Evolutionary conservation across 2,113 vertebrate species (phyloP).

Genomic region (Cygnus atratus): DNA sequence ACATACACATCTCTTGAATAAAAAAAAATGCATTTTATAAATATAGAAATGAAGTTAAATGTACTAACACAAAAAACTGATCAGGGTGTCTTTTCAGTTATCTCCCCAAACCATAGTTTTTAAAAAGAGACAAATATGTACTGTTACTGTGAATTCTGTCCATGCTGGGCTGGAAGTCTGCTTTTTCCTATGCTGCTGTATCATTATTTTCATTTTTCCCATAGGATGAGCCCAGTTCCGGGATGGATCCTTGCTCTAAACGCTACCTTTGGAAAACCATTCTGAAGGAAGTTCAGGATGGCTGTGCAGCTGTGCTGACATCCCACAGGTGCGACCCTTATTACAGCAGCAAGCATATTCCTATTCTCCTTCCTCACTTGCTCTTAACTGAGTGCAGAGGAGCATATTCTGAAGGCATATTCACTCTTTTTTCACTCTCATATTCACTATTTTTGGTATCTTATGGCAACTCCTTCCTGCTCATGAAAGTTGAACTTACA

Average conservation of each 20-base stretch:
- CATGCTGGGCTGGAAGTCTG: not conserved
- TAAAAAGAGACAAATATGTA: not conserved
- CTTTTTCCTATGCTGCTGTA: not conserved
- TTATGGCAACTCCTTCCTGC: not conserved
- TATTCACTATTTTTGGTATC: not conserved
- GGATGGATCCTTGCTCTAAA: constrained; percentile 81
- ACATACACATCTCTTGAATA: not conserved
- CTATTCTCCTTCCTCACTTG: not conserved
- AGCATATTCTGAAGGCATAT: not conserved
- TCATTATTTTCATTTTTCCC: not conserved
- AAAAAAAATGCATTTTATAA: not conserved
- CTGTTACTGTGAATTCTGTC: not conserved
- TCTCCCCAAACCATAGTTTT: not conserved
- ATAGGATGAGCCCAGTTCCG: constrained; percentile 80
- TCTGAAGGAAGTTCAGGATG: constrained; percentile 60
- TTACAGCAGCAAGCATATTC: not conserved
- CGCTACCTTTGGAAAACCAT: constrained; percentile 73
- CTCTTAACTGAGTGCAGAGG: not conserved
- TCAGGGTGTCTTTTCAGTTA: not conserved
- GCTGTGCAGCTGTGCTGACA: constrained; percentile 74
- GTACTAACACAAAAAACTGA: not conserved
- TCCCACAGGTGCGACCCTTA: constrained; percentile 72
- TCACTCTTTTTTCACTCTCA: too few species aligned
- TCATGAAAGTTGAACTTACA: fast-evolving
- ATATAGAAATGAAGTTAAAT: not conserved